Evolutionary conservation across 2,888 invertebrate genomes (phyloP).

Genomic region (Hemaris fuciformis): DNA sequence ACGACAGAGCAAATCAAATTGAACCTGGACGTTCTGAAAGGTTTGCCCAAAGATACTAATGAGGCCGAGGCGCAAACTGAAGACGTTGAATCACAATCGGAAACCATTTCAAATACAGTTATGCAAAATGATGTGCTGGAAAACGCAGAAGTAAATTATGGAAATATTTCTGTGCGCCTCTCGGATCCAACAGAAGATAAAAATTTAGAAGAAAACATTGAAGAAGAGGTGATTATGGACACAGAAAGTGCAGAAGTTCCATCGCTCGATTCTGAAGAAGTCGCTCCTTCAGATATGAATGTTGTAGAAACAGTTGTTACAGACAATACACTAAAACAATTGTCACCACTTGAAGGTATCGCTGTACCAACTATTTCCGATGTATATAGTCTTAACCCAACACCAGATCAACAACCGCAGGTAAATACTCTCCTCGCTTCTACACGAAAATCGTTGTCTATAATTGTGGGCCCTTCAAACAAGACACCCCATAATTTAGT

Average conservation of each 20-base stretch:
- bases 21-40: too few species aligned
- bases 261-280: background rate
- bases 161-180: too few species aligned
- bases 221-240: too few species aligned
- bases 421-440: background rate
- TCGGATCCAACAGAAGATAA: too few species aligned
- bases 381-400: background rate
- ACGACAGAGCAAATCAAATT: too few species aligned
- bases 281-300: background rate
- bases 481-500: background rate
- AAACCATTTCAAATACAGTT: background rate
- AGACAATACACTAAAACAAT: background rate
- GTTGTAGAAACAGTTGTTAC: background rate
- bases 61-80: background rate
- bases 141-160: too few species aligned
- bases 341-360: background rate
- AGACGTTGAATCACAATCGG: background rate
- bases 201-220: too few species aligned
- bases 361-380: background rate
- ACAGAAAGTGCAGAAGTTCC: too few species aligned
- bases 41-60: background rate
- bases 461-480: background rate
- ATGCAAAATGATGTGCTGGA: too few species aligned
- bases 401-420: background rate
- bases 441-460: too few species aligned